Conservation (phyloP, 92 coral and sea anemone genomes). For the Porites divaricata region DNA sequence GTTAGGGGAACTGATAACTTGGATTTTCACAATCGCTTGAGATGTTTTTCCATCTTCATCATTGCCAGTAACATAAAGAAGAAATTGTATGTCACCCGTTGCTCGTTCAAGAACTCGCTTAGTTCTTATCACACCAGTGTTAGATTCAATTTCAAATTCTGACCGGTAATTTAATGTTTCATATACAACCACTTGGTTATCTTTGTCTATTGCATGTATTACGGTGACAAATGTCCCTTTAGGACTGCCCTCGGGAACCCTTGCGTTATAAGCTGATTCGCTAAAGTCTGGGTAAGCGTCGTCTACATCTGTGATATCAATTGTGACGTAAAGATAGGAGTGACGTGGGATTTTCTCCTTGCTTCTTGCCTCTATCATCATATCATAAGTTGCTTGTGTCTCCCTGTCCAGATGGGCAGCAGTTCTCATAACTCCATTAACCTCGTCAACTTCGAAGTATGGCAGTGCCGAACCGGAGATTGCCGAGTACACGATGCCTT, state of each 20-base stretch:
- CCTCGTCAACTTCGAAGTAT: slow-evolving; percentile 59
- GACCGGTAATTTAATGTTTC: slow-evolving; percentile 11
- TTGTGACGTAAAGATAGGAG: slow-evolving; percentile 53
- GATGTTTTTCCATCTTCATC: slow-evolving; percentile 49
- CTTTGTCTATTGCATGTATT: slow-evolving; percentile 75
- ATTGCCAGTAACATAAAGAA: slow-evolving; percentile 50
- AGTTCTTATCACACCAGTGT: slow-evolving; percentile 76
- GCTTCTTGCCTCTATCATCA: slow-evolving; percentile 72
- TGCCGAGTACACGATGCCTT: slow-evolving; percentile 63
- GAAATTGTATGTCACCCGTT: slow-evolving; percentile 51
- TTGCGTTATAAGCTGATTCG: slow-evolving; percentile 56
- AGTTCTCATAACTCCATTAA: slow-evolving; percentile 72
- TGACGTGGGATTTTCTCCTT: slow-evolving; percentile 55
- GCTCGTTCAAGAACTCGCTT: slow-evolving; percentile 42
- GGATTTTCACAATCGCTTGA: slow-evolving; percentile 57
- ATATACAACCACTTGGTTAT: slow-evolving; percentile 47
- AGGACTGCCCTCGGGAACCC: slow-evolving; percentile 78
- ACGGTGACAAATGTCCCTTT: slow-evolving; percentile 75
- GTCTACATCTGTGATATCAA: slow-evolving; percentile 62
- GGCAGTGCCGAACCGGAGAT: slow-evolving; percentile 68
- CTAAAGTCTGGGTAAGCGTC: slow-evolving; percentile 74
- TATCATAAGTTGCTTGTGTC: slow-evolving; percentile 54
- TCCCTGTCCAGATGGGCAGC: slow-evolving; percentile 70
- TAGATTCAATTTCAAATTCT: slow-evolving; percentile 54
- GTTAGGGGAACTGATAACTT: slow-evolving; percentile 32